phyloP scores from a whole-genome alignment of 2,797 vertebrate species.

The Heteromormyrus szaboi region DNA sequence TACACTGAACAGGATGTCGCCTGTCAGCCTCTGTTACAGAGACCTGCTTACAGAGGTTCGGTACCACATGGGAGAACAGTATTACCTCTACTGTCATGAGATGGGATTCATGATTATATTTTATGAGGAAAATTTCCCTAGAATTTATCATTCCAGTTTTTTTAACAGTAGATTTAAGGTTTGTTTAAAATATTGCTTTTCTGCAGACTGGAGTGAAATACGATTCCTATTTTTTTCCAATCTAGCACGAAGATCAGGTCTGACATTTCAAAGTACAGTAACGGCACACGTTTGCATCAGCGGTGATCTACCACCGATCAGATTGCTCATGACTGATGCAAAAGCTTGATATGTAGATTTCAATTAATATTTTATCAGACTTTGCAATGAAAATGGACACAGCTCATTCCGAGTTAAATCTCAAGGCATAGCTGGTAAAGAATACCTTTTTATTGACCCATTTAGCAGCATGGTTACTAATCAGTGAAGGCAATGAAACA shows the following conservation, averaged over 20 bases:
- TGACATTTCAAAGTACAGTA: conserved; percentile 8
- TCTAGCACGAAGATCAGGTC: background rate
- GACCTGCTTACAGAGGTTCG: background rate
- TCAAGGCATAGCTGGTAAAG: background rate
- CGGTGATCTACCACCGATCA: background rate
- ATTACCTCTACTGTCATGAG: background rate
- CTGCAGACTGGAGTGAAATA: conserved; percentile 1
- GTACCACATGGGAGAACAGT: background rate
- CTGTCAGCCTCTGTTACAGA: background rate
- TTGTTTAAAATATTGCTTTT: conserved; percentile 1
- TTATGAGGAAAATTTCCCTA: background rate
- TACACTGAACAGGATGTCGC: background rate
- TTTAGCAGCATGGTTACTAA: background rate
- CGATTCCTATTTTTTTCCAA: background rate
- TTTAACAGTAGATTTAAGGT: conserved; percentile 2
- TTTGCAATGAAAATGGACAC: background rate
- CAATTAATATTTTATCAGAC: conserved; percentile 5
- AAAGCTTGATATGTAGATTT: background rate
- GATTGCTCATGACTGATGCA: background rate
- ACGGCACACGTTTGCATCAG: background rate
- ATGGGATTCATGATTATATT: background rate
- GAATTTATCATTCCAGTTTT: background rate
- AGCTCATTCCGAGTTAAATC: background rate
- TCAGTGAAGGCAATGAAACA: background rate
- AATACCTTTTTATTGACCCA: background rate